Conservation (phyloP, 1,140 invertebrate genomes). For the Drosophila nasuta region DNA sequence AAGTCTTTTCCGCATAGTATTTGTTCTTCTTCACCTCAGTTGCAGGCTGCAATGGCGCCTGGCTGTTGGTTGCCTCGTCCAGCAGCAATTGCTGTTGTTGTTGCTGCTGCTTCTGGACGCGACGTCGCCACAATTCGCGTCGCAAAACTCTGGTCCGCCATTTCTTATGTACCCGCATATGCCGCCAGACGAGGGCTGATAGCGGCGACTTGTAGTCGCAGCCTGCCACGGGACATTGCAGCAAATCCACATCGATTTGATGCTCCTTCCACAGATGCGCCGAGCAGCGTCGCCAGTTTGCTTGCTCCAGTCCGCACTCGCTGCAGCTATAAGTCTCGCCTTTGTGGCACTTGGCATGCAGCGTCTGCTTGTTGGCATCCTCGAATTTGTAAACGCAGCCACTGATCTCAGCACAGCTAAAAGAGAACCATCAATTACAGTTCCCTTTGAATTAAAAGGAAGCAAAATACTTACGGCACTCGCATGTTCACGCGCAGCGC, state of each 20-base stretch:
- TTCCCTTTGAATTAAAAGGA: not conserved
- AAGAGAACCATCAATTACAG: not conserved
- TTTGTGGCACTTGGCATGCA: conserved; percentile 86
- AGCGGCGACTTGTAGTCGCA: conserved; percentile 87
- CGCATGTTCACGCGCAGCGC: conserved; percentile 59
- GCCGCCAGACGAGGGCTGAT: conserved; percentile 80
- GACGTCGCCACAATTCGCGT: conserved; percentile 54
- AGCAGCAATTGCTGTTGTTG: conserved; percentile 24
- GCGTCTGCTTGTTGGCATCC: conserved; percentile 84
- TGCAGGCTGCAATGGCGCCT: conserved; percentile 2
- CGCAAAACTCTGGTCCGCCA: conserved; percentile 71
- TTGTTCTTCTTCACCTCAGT: conserved; percentile 62
- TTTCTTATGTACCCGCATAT: conserved; percentile 76
- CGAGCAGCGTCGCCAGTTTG: conserved; percentile 88
- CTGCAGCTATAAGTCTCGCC: conserved; percentile 85
- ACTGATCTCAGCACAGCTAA: conserved; percentile 85
- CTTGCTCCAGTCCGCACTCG: conserved; percentile 85
- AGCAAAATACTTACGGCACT: conserved; percentile 43
- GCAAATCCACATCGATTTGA: conserved; percentile 88
- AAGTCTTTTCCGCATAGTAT: conserved; percentile 89
- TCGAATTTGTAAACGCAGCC: conserved; percentile 86
- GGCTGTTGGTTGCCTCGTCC: not conserved
- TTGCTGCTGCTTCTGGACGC: conserved; percentile 55
- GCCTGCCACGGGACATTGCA: conserved; percentile 87
- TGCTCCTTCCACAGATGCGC: conserved; percentile 90